Evolutionary conservation across 2,113 vertebrate species (phyloP).

Genomic region (Vulpes vulpes): DNA sequence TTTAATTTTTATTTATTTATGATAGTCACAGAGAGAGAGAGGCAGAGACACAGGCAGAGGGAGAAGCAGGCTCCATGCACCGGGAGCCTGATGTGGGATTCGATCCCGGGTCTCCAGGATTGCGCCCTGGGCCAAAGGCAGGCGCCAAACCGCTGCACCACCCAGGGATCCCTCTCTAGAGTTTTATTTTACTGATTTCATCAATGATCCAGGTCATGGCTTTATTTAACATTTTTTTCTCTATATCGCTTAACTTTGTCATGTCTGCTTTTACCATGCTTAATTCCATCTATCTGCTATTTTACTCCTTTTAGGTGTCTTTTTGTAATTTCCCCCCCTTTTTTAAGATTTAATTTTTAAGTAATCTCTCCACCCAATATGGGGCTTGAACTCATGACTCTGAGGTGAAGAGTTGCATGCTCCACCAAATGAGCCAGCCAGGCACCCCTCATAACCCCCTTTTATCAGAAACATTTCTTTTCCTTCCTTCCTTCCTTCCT

Average conservation of each 20-base stretch:
- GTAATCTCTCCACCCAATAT: not conserved
- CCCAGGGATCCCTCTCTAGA: too few species aligned
- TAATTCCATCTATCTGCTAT: not conserved
- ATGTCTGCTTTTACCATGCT: not conserved
- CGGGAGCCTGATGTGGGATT: too few species aligned
- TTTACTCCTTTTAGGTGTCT: not conserved
- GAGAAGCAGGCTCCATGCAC: too few species aligned
- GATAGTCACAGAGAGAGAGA: too few species aligned
- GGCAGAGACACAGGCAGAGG: too few species aligned
- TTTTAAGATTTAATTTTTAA: not conserved
- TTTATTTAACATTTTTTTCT: not conserved
- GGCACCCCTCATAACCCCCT: not conserved
- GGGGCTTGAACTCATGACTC: not conserved
- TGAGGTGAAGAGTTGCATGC: too few species aligned
- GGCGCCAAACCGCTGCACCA: too few species aligned
- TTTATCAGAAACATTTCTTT: not conserved
- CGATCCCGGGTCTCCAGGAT: too few species aligned
- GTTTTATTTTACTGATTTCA: constrained; percentile 33
- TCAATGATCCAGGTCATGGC: not conserved
- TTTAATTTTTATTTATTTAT: too few species aligned
- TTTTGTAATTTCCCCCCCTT: not conserved
- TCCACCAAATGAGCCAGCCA: not conserved
- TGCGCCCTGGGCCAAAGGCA: too few species aligned
- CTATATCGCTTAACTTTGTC: not conserved
- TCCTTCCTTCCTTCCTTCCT: too few species aligned